A percentile compares a stretch with the other conserved stretches of the same genome.
Evolutionary conservation across 2,113 vertebrate species (phyloP).

Genomic region (Strix uralensis): DNA sequence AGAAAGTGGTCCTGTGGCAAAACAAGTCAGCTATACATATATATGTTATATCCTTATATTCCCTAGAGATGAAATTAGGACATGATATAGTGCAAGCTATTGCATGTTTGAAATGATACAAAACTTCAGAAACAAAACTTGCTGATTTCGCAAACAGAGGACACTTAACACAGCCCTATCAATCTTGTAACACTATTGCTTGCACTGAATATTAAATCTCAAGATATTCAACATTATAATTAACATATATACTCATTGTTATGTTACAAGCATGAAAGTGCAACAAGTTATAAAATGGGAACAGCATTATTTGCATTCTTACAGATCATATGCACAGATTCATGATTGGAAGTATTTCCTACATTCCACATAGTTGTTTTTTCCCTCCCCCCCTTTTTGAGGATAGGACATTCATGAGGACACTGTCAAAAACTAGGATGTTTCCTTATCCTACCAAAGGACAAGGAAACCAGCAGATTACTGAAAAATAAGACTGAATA

Average conservation of each 20-base stretch:
- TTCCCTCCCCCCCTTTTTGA: not conserved
- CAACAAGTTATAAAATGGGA: not conserved
- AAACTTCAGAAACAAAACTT: not conserved
- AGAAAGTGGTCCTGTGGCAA: not conserved
- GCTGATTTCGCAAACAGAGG: not conserved
- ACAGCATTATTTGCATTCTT: not conserved
- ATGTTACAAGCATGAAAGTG: not conserved
- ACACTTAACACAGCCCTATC: not conserved
- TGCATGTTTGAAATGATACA: not conserved
- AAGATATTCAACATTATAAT: not conserved
- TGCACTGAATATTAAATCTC: not conserved
- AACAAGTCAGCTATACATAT: not conserved
- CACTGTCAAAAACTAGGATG: slow-evolving; percentile 6
- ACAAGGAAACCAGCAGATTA: slow-evolving; percentile 43
- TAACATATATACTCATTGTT: not conserved
- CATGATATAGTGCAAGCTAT: not conserved
- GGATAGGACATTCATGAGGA: not conserved
- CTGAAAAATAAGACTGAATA: slow-evolving; percentile 38
- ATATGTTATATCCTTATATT: not conserved
- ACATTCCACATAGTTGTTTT: not conserved
- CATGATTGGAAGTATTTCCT: not conserved
- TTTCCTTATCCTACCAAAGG: slow-evolving; percentile 7
- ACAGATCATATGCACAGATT: not conserved
- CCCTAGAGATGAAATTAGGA: not conserved
- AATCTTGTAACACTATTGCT: not conserved